Conservation (phyloP, 2,888 invertebrate species). For the Druceiella hillmani region DNA sequence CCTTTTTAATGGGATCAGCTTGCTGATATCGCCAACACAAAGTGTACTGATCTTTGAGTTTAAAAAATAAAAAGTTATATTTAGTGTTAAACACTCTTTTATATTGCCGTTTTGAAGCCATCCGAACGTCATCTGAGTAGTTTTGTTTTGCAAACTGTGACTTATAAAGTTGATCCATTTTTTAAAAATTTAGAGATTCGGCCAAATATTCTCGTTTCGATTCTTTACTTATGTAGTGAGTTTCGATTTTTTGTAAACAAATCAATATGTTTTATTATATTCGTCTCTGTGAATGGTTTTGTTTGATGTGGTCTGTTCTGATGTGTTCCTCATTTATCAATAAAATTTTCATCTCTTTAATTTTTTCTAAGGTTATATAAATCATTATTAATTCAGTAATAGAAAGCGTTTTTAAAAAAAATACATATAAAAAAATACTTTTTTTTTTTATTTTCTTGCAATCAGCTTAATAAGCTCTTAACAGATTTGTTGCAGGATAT, state of each 20-base stretch:
- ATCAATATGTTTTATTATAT: constrained; percentile 11
- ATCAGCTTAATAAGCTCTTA: too few species aligned
- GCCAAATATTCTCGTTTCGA: constrained; percentile 14
- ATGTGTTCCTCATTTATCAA: constrained; percentile 14
- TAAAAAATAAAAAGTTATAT: constrained; percentile 26
- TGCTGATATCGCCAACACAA: constrained; percentile 15
- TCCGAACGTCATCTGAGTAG: constrained; percentile 9
- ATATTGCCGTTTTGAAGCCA: constrained; percentile 17
- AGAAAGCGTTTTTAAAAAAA: constrained; percentile 16
- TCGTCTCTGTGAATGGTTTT: constrained; percentile 5
- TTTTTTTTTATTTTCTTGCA: too few species aligned
- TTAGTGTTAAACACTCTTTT: constrained; percentile 24
- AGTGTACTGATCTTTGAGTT: constrained; percentile 23
- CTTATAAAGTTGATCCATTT: constrained; percentile 19
- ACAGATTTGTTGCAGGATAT: too few species aligned
- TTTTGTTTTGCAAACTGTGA: constrained; percentile 13
- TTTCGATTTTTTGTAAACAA: constrained; percentile 13
- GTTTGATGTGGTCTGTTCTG: constrained; percentile 13
- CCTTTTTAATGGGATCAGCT: constrained; percentile 15
- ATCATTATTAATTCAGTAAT: constrained; percentile 12
- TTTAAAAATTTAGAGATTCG: constrained; percentile 19
- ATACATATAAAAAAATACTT: too few species aligned
- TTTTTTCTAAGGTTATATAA: constrained; percentile 10
- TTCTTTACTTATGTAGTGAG: constrained; percentile 15
- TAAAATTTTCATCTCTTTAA: constrained; percentile 1